phyloP scores from a whole-genome alignment of 53 echinoderm and acorn worm genomes.

The Echinarachnius parma region DNA sequence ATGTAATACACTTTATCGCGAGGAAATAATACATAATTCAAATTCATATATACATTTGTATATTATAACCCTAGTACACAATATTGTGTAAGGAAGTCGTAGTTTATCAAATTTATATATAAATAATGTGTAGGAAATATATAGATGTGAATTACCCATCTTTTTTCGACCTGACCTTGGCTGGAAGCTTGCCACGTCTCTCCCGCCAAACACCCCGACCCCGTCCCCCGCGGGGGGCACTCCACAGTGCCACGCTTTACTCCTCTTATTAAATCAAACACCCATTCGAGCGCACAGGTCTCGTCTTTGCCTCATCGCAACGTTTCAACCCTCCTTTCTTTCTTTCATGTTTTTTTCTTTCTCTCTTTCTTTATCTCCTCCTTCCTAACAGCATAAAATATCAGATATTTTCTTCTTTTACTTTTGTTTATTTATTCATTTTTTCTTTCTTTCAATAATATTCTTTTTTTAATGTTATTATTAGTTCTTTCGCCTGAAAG shows the following conservation, averaged over 20 bases:
- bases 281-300: constrained; percentile 14
- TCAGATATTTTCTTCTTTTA: constrained; percentile 4
- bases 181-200: constrained; percentile 1
- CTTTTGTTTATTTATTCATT: background rate
- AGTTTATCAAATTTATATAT: too few species aligned
- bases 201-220: constrained; percentile 11
- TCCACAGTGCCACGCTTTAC: constrained; percentile 25
- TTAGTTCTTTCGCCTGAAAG: too few species aligned
- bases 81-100: too few species aligned
- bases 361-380: constrained; percentile 5
- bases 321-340: background rate
- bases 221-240: constrained; percentile 46
- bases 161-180: too few species aligned
- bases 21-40: too few species aligned
- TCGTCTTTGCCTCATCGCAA: constrained; percentile 12
- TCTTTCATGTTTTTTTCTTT: background rate
- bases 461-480: too few species aligned
- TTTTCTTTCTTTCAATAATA: background rate
- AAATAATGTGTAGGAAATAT: too few species aligned
- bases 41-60: too few species aligned
- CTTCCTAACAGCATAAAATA: background rate
- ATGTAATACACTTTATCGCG: too few species aligned
- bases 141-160: too few species aligned
- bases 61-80: too few species aligned
- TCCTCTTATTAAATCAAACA: constrained; percentile 25